Evolutionary conservation across 2,797 vertebrate species (phyloP).

Genomic region (Gallirallus australis): DNA sequence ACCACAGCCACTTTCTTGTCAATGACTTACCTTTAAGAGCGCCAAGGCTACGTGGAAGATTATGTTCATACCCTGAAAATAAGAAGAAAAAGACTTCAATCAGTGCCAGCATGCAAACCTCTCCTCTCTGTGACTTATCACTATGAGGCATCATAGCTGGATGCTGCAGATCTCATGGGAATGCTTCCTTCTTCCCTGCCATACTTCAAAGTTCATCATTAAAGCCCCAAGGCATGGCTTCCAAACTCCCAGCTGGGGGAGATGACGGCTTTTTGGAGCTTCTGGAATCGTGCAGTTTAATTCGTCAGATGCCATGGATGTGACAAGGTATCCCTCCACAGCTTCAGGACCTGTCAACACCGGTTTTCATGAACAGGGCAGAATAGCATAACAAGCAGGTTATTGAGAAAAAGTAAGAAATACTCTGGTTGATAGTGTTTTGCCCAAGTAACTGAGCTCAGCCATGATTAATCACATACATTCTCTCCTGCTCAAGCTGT

Average conservation of each 20-base stretch:
- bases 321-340: background rate
- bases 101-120: background rate
- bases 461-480: background rate
- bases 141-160: background rate
- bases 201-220: background rate
- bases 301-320: background rate
- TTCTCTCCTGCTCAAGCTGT: background rate
- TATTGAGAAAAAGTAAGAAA: background rate
- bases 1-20: background rate
- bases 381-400: background rate
- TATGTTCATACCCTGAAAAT: constrained; percentile 91
- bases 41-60: constrained; percentile 98
- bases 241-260: background rate
- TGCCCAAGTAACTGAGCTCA: background rate
- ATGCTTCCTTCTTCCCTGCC: background rate
- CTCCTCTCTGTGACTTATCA: background rate
- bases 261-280: background rate
- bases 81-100: constrained; percentile 19
- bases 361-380: background rate
- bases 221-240: background rate
- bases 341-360: background rate
- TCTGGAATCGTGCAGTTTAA: background rate
- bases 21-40: constrained; percentile 90
- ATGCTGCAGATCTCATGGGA: background rate
- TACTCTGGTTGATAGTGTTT: background rate